Evolutionary conservation across 1,140 invertebrate genomes (phyloP), one percentile per base, ranked within the genome.

Genomic region (Orchesella cincta): DNA sequence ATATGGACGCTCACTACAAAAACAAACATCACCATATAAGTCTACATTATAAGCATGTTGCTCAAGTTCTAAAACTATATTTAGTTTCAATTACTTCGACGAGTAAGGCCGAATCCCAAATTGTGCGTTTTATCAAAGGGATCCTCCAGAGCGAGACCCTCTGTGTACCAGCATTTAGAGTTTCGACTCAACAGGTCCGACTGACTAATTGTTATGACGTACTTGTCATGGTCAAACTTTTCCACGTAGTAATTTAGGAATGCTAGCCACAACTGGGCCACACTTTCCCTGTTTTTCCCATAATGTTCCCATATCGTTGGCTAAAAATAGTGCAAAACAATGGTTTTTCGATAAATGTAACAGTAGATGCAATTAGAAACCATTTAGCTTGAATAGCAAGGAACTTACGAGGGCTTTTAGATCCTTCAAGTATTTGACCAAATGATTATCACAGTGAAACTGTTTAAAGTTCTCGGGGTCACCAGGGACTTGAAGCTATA

Each of bases 81-180:
- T 73, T 34, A 46, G 34, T 73, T 51, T 64, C 62, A 86, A 86
- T 86, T 85, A 90, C 89, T 90, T 84, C 88, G 89, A 77, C 86
- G 83, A 0, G 88, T 87, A 18, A 91, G 83, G 18, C 88, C 88
- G 80, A 85, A 85, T 36, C 89, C 89, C 36, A 91, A 83, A 82
- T 91, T 91, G 81, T 90, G 89, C 78, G 78, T 85, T 26, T 88
- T 83, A 81, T 89, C 88, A 86, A 91, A 91, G 23, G 90, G 90
- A 85, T 91, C 90, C 86, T 91, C 90, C 82, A 91, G 89, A 0
- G 89, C 89, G 67, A 91, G 85, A 72, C 85, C 85, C 64, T 86
- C 85, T 5, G 86, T 85, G 77, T 86, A 88, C 90, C 90, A 91
- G 20, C 88, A 83, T 79, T 90, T 91, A 76, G 89, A 87, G 81